Conservation (phyloP, 2,797 vertebrate genomes). For the Gorsachius magnificus region DNA sequence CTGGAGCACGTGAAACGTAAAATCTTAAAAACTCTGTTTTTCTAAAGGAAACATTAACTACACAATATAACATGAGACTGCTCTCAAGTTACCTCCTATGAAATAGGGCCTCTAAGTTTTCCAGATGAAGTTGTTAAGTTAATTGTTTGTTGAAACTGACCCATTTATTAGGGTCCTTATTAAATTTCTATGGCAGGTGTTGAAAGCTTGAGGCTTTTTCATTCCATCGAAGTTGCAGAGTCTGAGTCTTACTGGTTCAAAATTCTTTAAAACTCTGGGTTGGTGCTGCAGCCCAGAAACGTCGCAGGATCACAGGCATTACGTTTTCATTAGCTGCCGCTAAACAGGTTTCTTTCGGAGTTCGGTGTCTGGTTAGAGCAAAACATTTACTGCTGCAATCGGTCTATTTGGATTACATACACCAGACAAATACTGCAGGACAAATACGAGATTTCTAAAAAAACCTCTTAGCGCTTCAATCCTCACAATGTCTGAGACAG, state of each 20-base stretch:
- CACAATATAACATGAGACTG: conserved; percentile 23
- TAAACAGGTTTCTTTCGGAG: conserved; percentile 6
- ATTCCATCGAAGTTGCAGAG: conserved; percentile 32
- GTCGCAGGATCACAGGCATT: not conserved
- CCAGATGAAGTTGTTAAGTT: conserved; percentile 27
- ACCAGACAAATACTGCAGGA: not conserved
- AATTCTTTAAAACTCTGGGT: not conserved
- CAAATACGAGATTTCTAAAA: conserved; percentile 20
- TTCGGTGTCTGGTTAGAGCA: not conserved
- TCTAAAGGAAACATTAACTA: conserved; percentile 55
- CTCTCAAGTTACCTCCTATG: conserved; percentile 28
- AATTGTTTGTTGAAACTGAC: conserved; percentile 36
- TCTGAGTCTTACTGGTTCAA: not conserved
- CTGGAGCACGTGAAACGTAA: conserved; percentile 64
- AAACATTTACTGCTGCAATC: conserved; percentile 16
- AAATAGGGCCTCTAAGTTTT: not conserved
- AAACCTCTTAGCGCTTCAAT: not conserved
- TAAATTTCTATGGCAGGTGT: not conserved
- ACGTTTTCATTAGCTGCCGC: conserved; percentile 36
- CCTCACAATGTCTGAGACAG: conserved; percentile 6
- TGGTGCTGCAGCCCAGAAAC: not conserved
- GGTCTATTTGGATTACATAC: not conserved
- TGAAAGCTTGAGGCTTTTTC: conserved; percentile 46
- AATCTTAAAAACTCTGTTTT: conserved; percentile 52
- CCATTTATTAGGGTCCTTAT: not conserved